Percentiles rank a stretch among this genome's conserved stretches.
phyloP scores from a whole-genome alignment of 2,113 vertebrate genomes.

The Muscicapa adusta region DNA sequence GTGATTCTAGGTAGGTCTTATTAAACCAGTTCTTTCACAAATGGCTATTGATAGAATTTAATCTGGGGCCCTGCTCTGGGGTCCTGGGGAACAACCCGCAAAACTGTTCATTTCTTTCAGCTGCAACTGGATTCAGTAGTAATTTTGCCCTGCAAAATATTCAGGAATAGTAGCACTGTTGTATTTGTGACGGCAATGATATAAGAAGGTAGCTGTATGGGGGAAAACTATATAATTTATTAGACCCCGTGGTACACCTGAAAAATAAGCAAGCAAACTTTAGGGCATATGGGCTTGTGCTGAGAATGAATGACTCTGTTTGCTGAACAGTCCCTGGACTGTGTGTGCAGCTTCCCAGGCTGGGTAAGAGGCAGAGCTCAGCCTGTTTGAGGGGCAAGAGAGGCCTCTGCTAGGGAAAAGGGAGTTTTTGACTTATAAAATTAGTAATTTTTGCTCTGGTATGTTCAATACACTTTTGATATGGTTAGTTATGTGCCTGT shows the following conservation, averaged over 20 bases:
- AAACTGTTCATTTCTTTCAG: not conserved
- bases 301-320: not conserved
- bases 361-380: not conserved
- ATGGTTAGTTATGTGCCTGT: not conserved
- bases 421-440: not conserved
- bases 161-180: not conserved
- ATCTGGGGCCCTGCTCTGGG: not conserved
- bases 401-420: not conserved
- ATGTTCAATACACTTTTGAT: not conserved
- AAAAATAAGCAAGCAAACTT: not conserved
- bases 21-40: not conserved
- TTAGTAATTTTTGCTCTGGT: not conserved
- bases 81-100: not conserved
- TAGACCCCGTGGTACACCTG: not conserved
- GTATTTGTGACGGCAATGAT: not conserved
- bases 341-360: not conserved
- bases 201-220: not conserved
- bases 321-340: not conserved
- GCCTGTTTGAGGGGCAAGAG: rapidly evolving
- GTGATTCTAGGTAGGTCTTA: not conserved
- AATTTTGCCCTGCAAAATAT: not conserved
- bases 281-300: rapidly evolving
- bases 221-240: not conserved
- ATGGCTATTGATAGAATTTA: not conserved
- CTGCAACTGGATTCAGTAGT: not conserved